Evolutionary conservation across 2,888 invertebrate species (phyloP), one percentile per base, ranked within the genome.

Genomic region (Drosophila peninsularis): DNA sequence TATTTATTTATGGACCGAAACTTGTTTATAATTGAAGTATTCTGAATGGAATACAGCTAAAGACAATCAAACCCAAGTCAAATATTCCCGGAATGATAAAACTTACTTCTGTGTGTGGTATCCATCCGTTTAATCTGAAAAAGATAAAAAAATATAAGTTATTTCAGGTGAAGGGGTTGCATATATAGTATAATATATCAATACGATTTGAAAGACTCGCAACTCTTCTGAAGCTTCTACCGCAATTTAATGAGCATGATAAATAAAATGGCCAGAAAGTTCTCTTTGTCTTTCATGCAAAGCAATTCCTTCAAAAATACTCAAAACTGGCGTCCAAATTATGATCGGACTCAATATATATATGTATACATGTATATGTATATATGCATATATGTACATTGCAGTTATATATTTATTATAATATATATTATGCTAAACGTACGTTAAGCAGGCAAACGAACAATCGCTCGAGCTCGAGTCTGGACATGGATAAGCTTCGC

Each of bases 121-220:
- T 82, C 85, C 86, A 78, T 80, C 27, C 52, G 49, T 60, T 1
- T 14, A 19, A 66, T 42, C 85, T 83, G 86, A 37, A 82, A 82
- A 19, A 34, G 61, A 4, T 42, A 21, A 11, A 49, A 52, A 55
- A 42, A 37, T 13, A 21, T 34, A 17, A 47, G 10, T 13, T 13
- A 45, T 10, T 10, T 27, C n/a, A 27, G 4, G 2, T 24, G 7
- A 24, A 24, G 24, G 24, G 24, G 0, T 24, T 24, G 24, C 24
- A 24, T 24, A 24, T 4, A 5, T 24, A 24, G 24, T 3, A 24
- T 24, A 24, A 5, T 24, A 24, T 24, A 32, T 17, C 9, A 32
- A 36, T 19, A 14, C 17, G 21, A 50, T 54, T 55, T 65, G 52
- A 32, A 53, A 41, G 42, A 54, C 65, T 36, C 1, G 37, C n/a